Evolutionary conservation across 1,140 invertebrate genomes (phyloP), one percentile per base, ranked within the genome.

Genomic region (Cotesia vestalis): DNA sequence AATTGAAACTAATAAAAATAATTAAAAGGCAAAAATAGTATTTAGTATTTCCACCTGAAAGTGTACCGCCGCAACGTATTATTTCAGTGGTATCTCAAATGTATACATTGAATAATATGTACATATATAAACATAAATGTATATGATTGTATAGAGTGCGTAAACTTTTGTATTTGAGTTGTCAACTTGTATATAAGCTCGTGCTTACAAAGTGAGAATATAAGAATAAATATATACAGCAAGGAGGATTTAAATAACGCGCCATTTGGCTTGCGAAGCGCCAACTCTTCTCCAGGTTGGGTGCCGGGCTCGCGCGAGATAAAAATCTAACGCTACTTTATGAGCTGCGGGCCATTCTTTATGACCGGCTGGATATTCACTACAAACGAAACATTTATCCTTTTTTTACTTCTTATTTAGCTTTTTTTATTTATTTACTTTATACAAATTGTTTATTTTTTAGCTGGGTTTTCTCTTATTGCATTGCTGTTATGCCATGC

Each of bases 271-370:
- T 5, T 9, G 17, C 17, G 17, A 59, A 59, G 57, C 62, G 69
- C 62, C 69, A 71, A 71, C 40, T 46, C 40, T 5, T 46, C 40
- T 46, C 40, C 40, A 46, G 40, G 68, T 27, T 53, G 17, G 14
- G 38, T 62, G 38, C 68, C 59, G 59, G 59, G 51, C 46, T 72
- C 53, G 63, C 51, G 51, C 69, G 71, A 72, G 73, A 86, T 86
- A 85, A 85, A 75, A 81, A 86, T 86, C 85, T 86, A 85, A 78
- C 82, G 83, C 84, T 84, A 84, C 81, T 86, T 86, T 85, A 86
- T 84, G 83, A 86, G 82, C 84, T 82, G 83, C 85, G 83, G 84
- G 80, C 81, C 81, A 85, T 85, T 85, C 82, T 86, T 86, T 86
- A 86, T 83, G 81, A 80, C 79, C 38, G 46, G 8, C 27, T 61